These are phyloP conservation scores for Himalopsyche japonica DNA, from an alignment of 2,888 invertebrate species.

Conservation along the genomic window DNA sequence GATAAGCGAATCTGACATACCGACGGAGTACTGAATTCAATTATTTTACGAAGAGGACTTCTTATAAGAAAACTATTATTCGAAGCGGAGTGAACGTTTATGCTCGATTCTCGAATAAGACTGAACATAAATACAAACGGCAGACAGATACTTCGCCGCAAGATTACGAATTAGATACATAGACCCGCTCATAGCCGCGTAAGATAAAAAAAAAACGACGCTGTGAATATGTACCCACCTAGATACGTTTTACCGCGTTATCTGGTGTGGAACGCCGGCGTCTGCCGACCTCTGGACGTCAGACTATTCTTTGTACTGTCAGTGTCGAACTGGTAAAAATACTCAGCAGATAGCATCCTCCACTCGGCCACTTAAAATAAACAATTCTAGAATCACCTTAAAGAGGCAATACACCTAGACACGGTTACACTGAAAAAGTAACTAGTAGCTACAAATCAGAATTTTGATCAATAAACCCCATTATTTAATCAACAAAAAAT, in stretches of 20 bases:
- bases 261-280: constrained; percentile 11
- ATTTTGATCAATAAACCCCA: too few species aligned
- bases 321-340: not conserved
- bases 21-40: not conserved
- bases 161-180: not conserved
- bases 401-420: too few species aligned
- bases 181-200: not conserved
- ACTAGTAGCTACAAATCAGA: too few species aligned
- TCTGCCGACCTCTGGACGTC: constrained; percentile 17
- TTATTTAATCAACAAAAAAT: too few species aligned
- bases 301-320: not conserved
- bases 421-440: too few species aligned
- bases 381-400: too few species aligned
- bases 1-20: not conserved
- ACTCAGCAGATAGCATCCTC: too few species aligned
- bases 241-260: not conserved
- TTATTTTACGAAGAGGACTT: not conserved
- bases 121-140: not conserved
- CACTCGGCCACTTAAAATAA: too few species aligned
- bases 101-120: not conserved
- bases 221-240: not conserved
- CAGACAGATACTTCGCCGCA: not conserved
- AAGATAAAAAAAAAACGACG: not conserved
- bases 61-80: not conserved
- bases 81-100: not conserved